These are phyloP conservation scores for Doryteuthis pealeii DNA, from an alignment of 1,140 invertebrate genomes.

Conservation along the genomic window DNA sequence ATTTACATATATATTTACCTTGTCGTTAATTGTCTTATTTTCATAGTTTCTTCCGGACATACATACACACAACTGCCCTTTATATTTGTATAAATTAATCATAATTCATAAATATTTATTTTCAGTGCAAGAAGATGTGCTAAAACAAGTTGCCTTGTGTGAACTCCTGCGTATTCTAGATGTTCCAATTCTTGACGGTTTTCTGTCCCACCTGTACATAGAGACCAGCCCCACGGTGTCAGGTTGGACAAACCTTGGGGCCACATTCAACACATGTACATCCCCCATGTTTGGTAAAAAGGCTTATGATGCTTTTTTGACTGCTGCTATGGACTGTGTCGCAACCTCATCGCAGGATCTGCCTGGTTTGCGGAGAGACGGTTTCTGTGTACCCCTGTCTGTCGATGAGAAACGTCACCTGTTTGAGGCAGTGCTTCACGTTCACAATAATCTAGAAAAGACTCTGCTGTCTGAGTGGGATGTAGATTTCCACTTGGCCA, in stretches of 20 bases:
- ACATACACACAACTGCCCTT: too few species aligned
- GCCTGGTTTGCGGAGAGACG: constrained; percentile 5
- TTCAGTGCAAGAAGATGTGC: constrained; percentile 47
- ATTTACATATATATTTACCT: too few species aligned
- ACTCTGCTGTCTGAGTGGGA: constrained; percentile 44
- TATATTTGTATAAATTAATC: too few species aligned
- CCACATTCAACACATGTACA: not conserved
- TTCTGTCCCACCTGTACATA: constrained; percentile 30
- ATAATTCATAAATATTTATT: constrained; percentile 19
- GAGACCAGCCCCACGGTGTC: constrained; percentile 35
- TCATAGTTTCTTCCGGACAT: too few species aligned
- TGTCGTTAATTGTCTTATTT: too few species aligned
- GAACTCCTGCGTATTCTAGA: constrained; percentile 53
- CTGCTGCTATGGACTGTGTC: not conserved
- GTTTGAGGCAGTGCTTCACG: constrained; percentile 36
- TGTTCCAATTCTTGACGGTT: constrained; percentile 51
- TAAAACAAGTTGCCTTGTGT: constrained; percentile 50
- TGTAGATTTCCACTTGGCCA: constrained; percentile 46
- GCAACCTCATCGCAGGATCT: not conserved
- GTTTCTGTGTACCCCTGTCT: constrained; percentile 23
- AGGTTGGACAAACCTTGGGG: constrained; percentile 35
- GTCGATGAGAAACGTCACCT: constrained; percentile 26
- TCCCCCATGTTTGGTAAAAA: not conserved
- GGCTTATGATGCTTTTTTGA: not conserved
- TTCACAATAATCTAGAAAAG: constrained; percentile 32